Base-by-base conservation (phyloP, 2,797 vertebrate genomes). In the Smutsia gigantea region DNA sequence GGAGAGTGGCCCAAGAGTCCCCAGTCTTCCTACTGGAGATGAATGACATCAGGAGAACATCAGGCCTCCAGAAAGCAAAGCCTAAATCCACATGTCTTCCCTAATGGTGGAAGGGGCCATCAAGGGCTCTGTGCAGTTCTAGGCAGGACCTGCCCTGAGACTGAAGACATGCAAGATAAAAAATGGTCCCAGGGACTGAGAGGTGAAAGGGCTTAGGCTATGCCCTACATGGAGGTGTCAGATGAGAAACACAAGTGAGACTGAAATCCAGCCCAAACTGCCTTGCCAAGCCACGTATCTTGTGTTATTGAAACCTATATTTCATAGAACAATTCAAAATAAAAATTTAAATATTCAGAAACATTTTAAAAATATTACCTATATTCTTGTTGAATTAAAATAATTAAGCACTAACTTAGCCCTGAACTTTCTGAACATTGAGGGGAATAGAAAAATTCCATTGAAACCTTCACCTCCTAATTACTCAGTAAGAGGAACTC, bases 321-420 rank as follows among this genome's bases (percentile, higher is more conserved):
- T 49, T 25, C 5, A 15, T 19, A 59, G n/a, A n/a, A 27, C 17
- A 71, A 29, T 37, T 66, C 29, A 71, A 57, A 55, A 71, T 19
- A 81, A 61, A 82, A 25, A 10, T 64, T 86, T 78, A 21, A 42
- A 71, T 90, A 66, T 55, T 72, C n/a, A 66, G 42, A 84, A 78
- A 49, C 6, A 18, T 59, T 95, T 85, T 78, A 51, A 29, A 68
- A 86, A 93, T 25, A 93, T 74, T 82, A 42, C 10, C 86, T 66
- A 63, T 59, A 75, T 74, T 79, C 84, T 77, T 42, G 34, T 29
- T 83, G 51, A 94, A 87, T 93, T 93, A 83, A 61, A 91, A 87
- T 83, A 86, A 86, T 89, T 94, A 96, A 89, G 37, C 61, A 69
- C 66, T 86, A 71, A 87, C 23, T 15, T 71, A 81, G 49, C 37